Evolutionary conservation across 1,140 invertebrate genomes (phyloP), one percentile per base, ranked within the genome.

Genomic region (Notospermus geniculatus): DNA sequence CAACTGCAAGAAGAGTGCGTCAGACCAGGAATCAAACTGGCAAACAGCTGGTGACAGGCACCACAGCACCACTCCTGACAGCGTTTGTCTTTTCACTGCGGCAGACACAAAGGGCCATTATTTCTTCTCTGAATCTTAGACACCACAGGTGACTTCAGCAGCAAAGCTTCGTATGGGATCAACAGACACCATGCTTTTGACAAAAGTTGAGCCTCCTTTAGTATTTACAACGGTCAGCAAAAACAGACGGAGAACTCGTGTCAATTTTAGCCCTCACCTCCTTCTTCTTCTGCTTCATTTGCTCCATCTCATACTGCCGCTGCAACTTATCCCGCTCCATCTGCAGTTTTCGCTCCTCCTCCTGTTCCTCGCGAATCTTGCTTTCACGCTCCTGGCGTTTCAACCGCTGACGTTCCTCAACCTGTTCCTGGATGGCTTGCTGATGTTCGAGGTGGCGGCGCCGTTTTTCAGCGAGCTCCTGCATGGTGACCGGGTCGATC

Each of bases 291-390:
- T 61, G 46, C 57, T 73, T 75, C 54, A 69, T 65, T 39, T 75
- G 66, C 53, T 77, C 76, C 9, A 57, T 22, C 39, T 77, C 67
- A 56, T 70, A 70, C 59, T 77, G 73, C 57, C 56, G 65, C 63
- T 75, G 67, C 45, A 74, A 43, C 11, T 54, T 50, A 41, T 76
- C 70, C 27, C 70, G 46, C 62, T 77, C 74, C 11, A 63, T 62
- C 61, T 74, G 62, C n/a, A 80, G 63, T 57, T 72, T 74, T 22
- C 63, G 63, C 61, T 81, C 79, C 41, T 76, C 77, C 55, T 79
- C 76, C 58, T 70, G 59, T 58, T 81, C 78, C 57, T 80, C 79
- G 29, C 59, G 54, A 57, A 70, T 68, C 41, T 76, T 75, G 25
- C 64, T 63, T 55, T 78, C 71, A 32, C 68, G 64, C 59, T 79